These are phyloP conservation scores for Rhynchonema sp. DNA, from an alignment of 2,888 invertebrate species.

Conservation along the genomic window DNA sequence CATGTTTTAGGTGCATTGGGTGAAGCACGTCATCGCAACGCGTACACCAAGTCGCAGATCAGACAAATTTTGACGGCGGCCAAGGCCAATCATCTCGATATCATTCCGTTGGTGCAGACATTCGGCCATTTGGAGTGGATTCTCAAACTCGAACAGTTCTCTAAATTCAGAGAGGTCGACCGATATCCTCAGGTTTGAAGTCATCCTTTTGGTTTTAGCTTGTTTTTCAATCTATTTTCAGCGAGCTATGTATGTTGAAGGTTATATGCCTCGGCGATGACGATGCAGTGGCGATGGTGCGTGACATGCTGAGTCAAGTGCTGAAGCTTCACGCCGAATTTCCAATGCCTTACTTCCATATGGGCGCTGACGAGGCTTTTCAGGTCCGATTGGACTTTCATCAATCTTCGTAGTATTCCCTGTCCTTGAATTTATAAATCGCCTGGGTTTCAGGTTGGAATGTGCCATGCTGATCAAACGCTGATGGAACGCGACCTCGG, in stretches of 20 bases:
- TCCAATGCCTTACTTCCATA: constrained; percentile 41
- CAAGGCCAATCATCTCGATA: constrained; percentile 37
- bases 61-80: constrained; percentile 45
- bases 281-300: constrained; percentile 29
- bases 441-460: constrained; percentile 14
- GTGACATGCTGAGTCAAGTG: constrained; percentile 33
- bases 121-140: constrained; percentile 66
- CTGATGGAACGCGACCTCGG: constrained; percentile 14
- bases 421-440: neutral
- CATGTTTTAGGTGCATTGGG: constrained; percentile 27
- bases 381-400: no score
- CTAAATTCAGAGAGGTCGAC: constrained; percentile 45
- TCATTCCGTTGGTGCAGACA: constrained; percentile 63
- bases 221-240: neutral
- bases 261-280: constrained; percentile 22
- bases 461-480: constrained; percentile 15
- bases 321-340: constrained; percentile 30
- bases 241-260: constrained; percentile 5
- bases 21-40: constrained; percentile 44
- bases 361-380: constrained; percentile 36
- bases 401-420: no score
- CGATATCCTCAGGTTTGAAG: constrained; percentile 32
- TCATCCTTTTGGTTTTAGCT: neutral
- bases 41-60: constrained; percentile 48
- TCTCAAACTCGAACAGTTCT: constrained; percentile 48